Evolutionary conservation across 2,113 vertebrate genomes (phyloP), one percentile per base, ranked within the genome.

Genomic region (Lepus europaeus): DNA sequence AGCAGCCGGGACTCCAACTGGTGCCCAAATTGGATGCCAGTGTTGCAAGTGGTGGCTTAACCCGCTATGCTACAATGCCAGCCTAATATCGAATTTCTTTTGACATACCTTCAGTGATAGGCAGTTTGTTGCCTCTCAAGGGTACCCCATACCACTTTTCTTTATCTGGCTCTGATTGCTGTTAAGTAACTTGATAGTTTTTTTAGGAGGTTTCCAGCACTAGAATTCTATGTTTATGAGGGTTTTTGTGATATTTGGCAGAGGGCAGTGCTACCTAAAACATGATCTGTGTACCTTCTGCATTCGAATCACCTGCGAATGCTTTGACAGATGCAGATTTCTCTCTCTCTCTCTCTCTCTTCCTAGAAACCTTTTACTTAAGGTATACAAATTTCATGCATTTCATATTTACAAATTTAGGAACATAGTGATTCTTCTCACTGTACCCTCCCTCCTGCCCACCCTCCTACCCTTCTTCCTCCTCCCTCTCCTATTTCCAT

Each of bases 151-250:
- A 72, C 29, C 9, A 12, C 22, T 59, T 78, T 82, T 17, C 20
- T 76, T 73, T 33, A 84, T 77, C 31, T 82, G 64, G 12, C 16
- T 53, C 14, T 91, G 82, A 61, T 16, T 66, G 9, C 69, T 93
- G 64, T 49, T 49, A 87, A 83, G 22, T 79, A 49, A 93, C 59
- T 93, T 79, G 69, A 56, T 72, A 66, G 64, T 73, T 73, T 96
- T 66, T 73, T 59, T 3, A 14, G n/a, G 36, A 56, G 27, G 9
- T 73, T 88, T 79, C 63, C 39, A 68, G 56, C 51, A 83, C 70
- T 61, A 76, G 33, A 29, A 66, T 66, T 83, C 63, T 87, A 73
- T 51, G 36, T 73, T 68, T 90, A 78, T 69, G 31, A 77, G 66
- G n/a, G 49, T 76, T 95, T 94, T 84, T 83, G 66, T 36, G 87